These are phyloP conservation scores for Labeo rohita DNA, from an alignment of 2,113 vertebrate species.

Conservation along the genomic window DNA sequence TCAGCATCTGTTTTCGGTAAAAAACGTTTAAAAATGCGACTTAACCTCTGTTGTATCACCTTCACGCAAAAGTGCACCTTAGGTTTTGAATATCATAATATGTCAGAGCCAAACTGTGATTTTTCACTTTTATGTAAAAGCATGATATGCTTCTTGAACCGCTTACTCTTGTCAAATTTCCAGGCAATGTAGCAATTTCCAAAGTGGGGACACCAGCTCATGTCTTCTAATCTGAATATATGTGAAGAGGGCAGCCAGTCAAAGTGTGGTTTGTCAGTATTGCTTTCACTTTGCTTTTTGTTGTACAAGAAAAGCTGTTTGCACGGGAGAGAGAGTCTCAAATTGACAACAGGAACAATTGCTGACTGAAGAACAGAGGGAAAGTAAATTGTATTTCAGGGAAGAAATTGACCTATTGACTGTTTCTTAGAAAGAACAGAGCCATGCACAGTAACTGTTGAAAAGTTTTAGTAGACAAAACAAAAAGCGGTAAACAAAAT, in stretches of 20 bases:
- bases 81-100: neutral
- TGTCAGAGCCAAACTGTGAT: neutral
- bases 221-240: conserved; percentile 24
- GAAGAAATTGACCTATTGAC: conserved; percentile 39
- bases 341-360: conserved; percentile 35
- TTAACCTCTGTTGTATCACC: conserved; percentile 1
- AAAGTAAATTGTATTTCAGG: conserved; percentile 26
- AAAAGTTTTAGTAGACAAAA: conserved; percentile 13
- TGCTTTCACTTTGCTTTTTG: conserved; percentile 4
- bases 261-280: conserved; percentile 4
- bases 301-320: conserved; percentile 15
- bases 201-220: conserved; percentile 9
- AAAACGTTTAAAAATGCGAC: neutral
- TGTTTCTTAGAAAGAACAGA: neutral
- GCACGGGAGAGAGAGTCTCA: neutral
- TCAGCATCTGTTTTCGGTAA: conserved; percentile 4
- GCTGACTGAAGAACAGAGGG: conserved; percentile 32
- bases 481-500: conserved; percentile 7
- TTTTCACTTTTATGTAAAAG: conserved; percentile 7
- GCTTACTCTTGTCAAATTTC: neutral
- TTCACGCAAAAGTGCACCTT: conserved; percentile 3
- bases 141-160: neutral
- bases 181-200: conserved; percentile 14
- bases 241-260: conserved; percentile 12
- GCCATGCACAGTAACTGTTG: neutral